phyloP scores from a whole-genome alignment of 2,113 vertebrate species.

The Polypterus bichir region DNA sequence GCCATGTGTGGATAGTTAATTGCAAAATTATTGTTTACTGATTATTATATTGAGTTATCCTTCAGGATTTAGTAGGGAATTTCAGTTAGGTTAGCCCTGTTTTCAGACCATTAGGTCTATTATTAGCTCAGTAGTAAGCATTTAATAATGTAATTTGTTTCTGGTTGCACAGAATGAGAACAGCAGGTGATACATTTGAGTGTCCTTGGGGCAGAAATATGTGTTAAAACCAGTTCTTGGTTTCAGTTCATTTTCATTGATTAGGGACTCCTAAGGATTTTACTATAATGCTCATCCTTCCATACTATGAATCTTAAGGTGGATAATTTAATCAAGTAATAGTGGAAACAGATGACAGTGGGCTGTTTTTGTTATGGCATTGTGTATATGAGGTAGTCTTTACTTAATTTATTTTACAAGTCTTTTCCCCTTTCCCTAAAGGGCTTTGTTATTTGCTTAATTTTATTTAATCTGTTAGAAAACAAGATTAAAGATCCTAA shows the following conservation, averaged over 20 bases:
- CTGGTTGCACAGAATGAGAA: conserved; percentile 10
- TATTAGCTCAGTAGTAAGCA: background rate
- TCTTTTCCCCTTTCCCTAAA: no score
- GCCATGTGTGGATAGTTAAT: no score
- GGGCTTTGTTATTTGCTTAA: no score
- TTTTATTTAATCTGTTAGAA: no score
- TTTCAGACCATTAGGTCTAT: conserved; percentile 15
- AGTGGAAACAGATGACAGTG: conserved; percentile 39
- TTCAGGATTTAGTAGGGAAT: background rate
- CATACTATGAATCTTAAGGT: conserved; percentile 50
- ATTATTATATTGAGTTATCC: background rate
- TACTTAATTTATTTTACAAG: no score
- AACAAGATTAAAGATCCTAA: no score
- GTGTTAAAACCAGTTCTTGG: conserved; percentile 17
- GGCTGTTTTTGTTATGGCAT: background rate
- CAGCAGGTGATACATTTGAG: conserved; percentile 1
- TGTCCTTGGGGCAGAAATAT: conserved; percentile 45
- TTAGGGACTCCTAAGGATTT: conserved; percentile 48
- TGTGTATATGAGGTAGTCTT: no score
- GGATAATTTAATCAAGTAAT: conserved; percentile 56
- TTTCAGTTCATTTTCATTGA: conserved; percentile 51
- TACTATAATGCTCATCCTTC: conserved; percentile 56
- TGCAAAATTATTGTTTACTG: background rate
- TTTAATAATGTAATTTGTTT: conserved; percentile 12
- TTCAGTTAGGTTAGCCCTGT: conserved; percentile 3